These are phyloP conservation scores for Aldabrachelys gigantea DNA, from an alignment of 2,113 vertebrate species.

Conservation along the genomic window DNA sequence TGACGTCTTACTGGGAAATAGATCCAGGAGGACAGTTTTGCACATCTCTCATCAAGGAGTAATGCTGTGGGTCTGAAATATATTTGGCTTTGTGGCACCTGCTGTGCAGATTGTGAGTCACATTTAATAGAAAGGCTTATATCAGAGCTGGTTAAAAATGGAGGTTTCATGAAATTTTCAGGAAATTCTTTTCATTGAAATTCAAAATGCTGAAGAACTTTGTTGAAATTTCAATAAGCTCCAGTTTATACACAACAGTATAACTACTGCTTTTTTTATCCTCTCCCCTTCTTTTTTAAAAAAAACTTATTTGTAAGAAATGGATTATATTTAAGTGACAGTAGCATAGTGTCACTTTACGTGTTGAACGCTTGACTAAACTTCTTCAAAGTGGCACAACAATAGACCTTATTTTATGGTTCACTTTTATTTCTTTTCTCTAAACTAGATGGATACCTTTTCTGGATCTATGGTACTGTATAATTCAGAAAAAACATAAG, in stretches of 20 bases:
- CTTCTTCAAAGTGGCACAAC: no score
- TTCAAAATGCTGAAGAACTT: conserved; percentile 20
- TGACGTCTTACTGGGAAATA: not conserved
- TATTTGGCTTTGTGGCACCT: conserved; percentile 17
- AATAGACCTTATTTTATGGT: no score
- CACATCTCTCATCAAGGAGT: conserved; percentile 12
- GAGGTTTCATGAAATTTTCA: conserved; percentile 49
- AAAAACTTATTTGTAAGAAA: no score
- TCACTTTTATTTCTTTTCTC: no score
- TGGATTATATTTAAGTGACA: no score
- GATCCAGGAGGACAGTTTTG: not conserved
- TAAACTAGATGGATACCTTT: no score
- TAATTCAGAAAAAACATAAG: no score
- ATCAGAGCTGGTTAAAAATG: no score
- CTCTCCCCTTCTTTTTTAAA: no score
- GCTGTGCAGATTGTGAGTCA: conserved; percentile 57
- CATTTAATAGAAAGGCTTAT: not conserved
- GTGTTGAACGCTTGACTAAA: no score
- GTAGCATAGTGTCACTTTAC: no score
- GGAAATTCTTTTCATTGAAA: not conserved
- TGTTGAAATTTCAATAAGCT: not conserved
- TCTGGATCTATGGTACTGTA: no score
- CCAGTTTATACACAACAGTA: not conserved
- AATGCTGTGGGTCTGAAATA: conserved; percentile 20
- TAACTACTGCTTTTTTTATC: not conserved